Conservation (phyloP, 1,140 invertebrate genomes). For the Drosophila kanapiae region DNA sequence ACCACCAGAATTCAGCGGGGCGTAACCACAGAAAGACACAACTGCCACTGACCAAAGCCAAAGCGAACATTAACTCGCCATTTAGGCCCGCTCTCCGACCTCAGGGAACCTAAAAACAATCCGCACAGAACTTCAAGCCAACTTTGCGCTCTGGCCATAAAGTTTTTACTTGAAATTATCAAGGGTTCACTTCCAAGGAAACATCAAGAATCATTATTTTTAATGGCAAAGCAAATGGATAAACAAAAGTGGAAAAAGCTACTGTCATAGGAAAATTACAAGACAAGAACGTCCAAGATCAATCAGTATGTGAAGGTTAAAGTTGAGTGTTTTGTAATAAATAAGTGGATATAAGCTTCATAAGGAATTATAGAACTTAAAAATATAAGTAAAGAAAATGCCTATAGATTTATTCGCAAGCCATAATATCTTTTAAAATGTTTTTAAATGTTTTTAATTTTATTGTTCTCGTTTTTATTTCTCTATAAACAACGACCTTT, state of each 20-base stretch:
- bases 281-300: slow-evolving; percentile 24
- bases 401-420: background rate
- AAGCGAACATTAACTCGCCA: slow-evolving; percentile 66
- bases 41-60: slow-evolving; percentile 44
- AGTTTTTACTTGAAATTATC: slow-evolving; percentile 25
- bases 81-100: slow-evolving; percentile 57
- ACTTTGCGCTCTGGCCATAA: slow-evolving; percentile 32
- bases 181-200: slow-evolving; percentile 50
- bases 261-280: slow-evolving; percentile 8
- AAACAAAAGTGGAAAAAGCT: slow-evolving; percentile 7
- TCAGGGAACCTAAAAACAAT: slow-evolving; percentile 33
- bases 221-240: slow-evolving; percentile 32
- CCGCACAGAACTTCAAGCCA: slow-evolving; percentile 17
- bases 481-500: slow-evolving; percentile 10
- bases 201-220: slow-evolving; percentile 37
- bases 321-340: slow-evolving; percentile 6
- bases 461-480: background rate
- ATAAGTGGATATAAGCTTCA: background rate
- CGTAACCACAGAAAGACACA: slow-evolving; percentile 66
- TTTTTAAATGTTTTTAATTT: background rate
- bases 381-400: background rate
- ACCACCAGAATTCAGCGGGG: slow-evolving; percentile 56
- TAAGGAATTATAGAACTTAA: background rate
- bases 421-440: background rate
- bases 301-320: slow-evolving; percentile 28